A percentile compares a stretch with the other conserved stretches of the same genome.
Conservation (phyloP, 2,797 vertebrate species). For the Spinus olivaceus region DNA sequence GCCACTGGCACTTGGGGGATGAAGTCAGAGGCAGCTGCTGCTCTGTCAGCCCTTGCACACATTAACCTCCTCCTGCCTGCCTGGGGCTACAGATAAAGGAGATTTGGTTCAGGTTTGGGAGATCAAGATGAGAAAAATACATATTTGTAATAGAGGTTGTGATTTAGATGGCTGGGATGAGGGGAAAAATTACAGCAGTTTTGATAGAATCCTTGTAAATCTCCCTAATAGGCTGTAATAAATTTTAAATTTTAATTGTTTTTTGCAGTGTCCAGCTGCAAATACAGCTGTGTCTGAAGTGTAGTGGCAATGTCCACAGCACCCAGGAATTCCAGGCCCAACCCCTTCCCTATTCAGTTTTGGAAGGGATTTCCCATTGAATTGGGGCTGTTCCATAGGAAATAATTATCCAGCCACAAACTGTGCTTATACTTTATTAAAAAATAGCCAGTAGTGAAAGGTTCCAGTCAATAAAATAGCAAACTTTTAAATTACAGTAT, state of each 20-base stretch:
- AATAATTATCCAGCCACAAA: neutral
- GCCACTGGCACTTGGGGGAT: neutral
- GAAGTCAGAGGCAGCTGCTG: constrained; percentile 1
- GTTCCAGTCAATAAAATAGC: constrained; percentile 34
- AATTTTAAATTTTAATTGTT: neutral
- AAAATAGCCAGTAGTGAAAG: constrained; percentile 60
- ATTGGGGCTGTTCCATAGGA: neutral
- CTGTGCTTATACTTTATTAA: constrained; percentile 55
- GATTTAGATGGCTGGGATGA: neutral
- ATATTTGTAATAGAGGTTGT: neutral
- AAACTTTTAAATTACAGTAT: constrained; percentile 6
- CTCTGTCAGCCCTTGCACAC: neutral
- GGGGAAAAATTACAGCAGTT: neutral
- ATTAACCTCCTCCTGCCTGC: neutral
- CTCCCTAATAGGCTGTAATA: neutral
- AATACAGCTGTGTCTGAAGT: neutral
- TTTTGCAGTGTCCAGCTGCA: neutral
- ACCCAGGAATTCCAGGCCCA: neutral
- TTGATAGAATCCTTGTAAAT: neutral
- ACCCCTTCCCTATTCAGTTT: neutral
- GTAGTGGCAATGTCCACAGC: neutral
- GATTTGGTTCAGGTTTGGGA: neutral
- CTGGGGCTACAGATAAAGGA: neutral
- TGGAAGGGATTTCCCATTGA: neutral
- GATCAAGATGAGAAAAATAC: neutral